Base-by-base conservation (phyloP, 2,888 invertebrate species). In the Ophonus ardosiacus region DNA sequence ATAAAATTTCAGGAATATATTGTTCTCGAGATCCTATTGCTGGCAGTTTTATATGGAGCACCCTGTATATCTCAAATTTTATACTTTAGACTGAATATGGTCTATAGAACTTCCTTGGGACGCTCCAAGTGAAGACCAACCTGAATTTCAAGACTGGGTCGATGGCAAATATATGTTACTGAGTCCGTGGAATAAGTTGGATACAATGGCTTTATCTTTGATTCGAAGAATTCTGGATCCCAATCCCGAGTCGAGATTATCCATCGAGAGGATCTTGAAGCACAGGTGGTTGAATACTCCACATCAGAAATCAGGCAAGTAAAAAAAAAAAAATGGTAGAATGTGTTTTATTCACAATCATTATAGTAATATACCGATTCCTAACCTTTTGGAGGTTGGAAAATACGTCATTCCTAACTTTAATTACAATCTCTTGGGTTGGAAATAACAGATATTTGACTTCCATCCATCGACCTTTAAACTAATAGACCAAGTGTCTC, bases 31-130 rank as follows among this genome's bases (percentile, higher is more conserved):
- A 21, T 21, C 21, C 21, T 3, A 21, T 2, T 21, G 21, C 1
- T 21, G 21, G 1, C 1, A 21, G 21, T 21, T 6, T 6, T 5
- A 31, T 5, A 5, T 31, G 31, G 21, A 3, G 6, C 2, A 31
- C 31, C 1, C n/a, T n/a, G n/a, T 57, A 15, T 13, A 57, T 7
- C 15, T 57, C 56, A 57, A n/a, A n/a, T n/a, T 10, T 57, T 40
- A 40, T 40, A 51, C 43, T 10, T 51, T 13, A 51, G 5, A 51
- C 10, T 51, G 13, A 31, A 31, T 21, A 21, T 21, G 21, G 21
- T 85, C 88, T 91, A 17, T 92, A 98, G 98, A 99, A 92, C 92
- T 99, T 88, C 98, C 99, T 65, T 99, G 99, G 99, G 97, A 98
- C 92, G 95, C 96, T 89, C 96, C 99, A 6, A 92, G 93, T 85